These are phyloP conservation scores for Elmis aenea DNA, from an alignment of 2,888 invertebrate species.

Conservation along the genomic window DNA sequence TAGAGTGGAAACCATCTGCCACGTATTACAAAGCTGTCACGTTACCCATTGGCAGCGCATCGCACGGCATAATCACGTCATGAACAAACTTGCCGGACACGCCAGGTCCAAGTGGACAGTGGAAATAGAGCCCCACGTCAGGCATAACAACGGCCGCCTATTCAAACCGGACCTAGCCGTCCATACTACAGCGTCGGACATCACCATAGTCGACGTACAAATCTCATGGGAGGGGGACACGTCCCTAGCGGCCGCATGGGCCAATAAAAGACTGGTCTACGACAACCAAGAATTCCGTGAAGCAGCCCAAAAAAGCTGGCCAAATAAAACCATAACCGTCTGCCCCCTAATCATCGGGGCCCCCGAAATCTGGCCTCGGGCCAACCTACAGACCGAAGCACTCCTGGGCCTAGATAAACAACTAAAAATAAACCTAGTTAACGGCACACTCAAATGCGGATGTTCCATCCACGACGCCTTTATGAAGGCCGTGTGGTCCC, in stretches of 20 bases:
- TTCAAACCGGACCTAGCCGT: constrained; percentile 25
- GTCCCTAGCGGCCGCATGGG: constrained; percentile 9
- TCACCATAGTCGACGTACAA: constrained; percentile 15
- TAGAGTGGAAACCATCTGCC: constrained; percentile 13
- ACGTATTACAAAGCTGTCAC: constrained; percentile 19
- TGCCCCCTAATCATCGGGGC: constrained; percentile 25
- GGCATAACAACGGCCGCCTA: constrained; percentile 20
- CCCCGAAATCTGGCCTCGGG: constrained; percentile 25
- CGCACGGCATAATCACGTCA: constrained; percentile 21
- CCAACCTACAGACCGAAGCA: no score
- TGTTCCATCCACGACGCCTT: no score
- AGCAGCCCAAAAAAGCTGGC: constrained; percentile 18
- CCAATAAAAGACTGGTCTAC: constrained; percentile 19
- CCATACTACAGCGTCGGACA: constrained; percentile 7
- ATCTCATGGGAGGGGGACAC: constrained; percentile 19
- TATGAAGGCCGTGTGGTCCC: no score
- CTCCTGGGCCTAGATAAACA: no score
- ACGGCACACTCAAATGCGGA: no score
- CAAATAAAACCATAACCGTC: constrained; percentile 9
- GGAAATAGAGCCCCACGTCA: constrained; percentile 25
- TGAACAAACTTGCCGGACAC: constrained; percentile 17
- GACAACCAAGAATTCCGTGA: constrained; percentile 19
- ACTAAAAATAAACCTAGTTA: no score
- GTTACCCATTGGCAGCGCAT: constrained; percentile 15
- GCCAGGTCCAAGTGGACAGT: constrained; percentile 6